A percentile compares a stretch with the other conserved stretches of the same genome.
Conservation (phyloP, 2,888 invertebrate species). For the Caenorhabditis sp. region DNA sequence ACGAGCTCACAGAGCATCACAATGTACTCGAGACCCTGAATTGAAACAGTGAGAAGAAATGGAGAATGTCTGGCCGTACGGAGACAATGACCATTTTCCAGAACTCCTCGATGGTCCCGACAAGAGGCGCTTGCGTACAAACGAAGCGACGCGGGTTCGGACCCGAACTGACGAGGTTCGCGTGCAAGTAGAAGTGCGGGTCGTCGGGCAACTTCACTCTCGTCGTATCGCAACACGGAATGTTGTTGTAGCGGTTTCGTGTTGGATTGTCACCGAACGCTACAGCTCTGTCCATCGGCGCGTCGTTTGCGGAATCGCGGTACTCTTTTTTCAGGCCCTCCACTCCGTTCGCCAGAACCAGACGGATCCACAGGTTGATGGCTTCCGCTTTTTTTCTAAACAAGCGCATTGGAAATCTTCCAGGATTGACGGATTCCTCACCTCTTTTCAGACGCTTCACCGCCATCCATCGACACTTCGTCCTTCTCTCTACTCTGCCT, state of each 20-base stretch:
- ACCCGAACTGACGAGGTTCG: constrained; percentile 52
- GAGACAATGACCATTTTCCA: constrained; percentile 68
- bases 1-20: constrained; percentile 61
- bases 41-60: neutral
- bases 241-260: constrained; percentile 44
- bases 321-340: constrained; percentile 23
- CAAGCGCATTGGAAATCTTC: too few relatives aligned
- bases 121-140: constrained; percentile 69
- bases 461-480: too few relatives aligned
- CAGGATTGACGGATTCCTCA: too few relatives aligned
- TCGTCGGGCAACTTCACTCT: constrained; percentile 44
- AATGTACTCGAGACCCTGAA: constrained; percentile 37
- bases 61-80: neutral
- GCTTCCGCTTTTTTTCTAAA: too few relatives aligned
- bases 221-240: constrained; percentile 55
- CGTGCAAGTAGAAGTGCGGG: constrained; percentile 61
- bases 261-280: constrained; percentile 36
- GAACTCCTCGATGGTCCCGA: constrained; percentile 63
- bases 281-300: constrained; percentile 11
- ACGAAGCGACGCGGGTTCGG: constrained; percentile 48
- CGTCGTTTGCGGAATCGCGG: constrained; percentile 16
- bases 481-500: too few relatives aligned
- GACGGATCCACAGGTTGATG: constrained; percentile 19
- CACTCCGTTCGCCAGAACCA: constrained; percentile 14
- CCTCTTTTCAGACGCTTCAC: too few relatives aligned